phyloP scores from a whole-genome alignment of 2,888 invertebrate genomes.

The Ischnus inquisitorius region DNA sequence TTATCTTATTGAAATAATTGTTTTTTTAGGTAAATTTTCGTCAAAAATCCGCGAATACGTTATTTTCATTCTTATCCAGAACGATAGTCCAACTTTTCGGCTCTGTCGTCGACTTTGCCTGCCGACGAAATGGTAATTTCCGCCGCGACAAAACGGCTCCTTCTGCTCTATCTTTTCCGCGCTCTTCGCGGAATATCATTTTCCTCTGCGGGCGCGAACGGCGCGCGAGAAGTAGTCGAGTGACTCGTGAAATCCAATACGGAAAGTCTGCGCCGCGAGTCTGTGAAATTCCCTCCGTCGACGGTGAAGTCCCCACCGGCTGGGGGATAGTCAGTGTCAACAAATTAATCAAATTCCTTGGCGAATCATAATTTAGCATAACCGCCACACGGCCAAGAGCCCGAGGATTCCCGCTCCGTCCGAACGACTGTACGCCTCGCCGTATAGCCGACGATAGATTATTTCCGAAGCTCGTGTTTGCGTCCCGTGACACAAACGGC shows the following conservation, averaged over 20 bases:
- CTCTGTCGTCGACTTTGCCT: constrained; percentile 16
- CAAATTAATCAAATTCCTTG: constrained; percentile 57
- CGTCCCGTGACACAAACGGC: background rate
- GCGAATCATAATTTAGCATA: constrained; percentile 44
- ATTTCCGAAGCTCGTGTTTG: background rate
- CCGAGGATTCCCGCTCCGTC: background rate
- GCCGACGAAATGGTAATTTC: constrained; percentile 60
- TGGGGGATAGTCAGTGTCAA: constrained; percentile 23
- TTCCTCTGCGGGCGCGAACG: constrained; percentile 30
- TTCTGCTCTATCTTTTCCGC: constrained; percentile 46
- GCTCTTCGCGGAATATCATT: constrained; percentile 51
- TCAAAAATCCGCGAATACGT: background rate
- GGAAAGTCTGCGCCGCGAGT: background rate
- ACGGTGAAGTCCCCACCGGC: background rate
- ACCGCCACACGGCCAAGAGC: background rate
- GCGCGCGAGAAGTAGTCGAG: background rate
- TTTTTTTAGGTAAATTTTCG: background rate
- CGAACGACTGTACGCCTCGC: background rate
- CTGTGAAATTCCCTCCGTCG: background rate
- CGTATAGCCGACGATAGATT: background rate
- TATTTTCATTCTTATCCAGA: background rate
- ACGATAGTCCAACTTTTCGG: background rate
- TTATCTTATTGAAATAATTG: background rate
- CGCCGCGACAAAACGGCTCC: constrained; percentile 36
- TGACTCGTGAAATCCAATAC: constrained; percentile 2